These are phyloP conservation scores for Otolemur crassicaudatus DNA, from an alignment of 2,797 vertebrate genomes.

Conservation along the genomic window DNA sequence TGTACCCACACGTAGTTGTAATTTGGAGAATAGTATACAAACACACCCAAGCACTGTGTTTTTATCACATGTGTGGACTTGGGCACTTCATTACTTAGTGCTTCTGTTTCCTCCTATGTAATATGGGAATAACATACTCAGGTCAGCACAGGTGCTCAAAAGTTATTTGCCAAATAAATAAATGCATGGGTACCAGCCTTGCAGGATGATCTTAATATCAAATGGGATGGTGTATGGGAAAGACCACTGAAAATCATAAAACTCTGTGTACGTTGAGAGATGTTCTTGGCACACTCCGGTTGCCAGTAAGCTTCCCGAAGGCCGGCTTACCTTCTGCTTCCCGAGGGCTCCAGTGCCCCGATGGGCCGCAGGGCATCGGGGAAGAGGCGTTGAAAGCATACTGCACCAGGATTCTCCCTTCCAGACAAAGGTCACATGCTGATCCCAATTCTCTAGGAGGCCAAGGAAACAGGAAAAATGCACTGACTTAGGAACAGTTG, in stretches of 20 bases:
- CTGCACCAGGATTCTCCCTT: conserved; percentile 94
- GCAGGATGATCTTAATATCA: neutral
- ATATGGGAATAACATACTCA: neutral
- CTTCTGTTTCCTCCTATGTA: neutral
- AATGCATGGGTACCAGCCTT: neutral
- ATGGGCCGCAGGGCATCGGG: conserved; percentile 95
- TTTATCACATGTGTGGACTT: neutral
- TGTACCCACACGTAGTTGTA: neutral
- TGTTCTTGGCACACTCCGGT: neutral
- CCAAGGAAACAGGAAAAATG: conserved; percentile 91
- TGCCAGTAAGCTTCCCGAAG: neutral
- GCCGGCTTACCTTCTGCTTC: conserved; percentile 96
- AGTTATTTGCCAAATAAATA: neutral
- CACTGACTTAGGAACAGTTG: conserved; percentile 90
- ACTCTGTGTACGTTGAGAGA: neutral
- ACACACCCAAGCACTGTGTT: neutral
- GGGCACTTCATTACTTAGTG: neutral
- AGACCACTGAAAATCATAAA: neutral
- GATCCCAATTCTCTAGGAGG: conserved; percentile 99
- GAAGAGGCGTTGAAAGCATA: conserved; percentile 97
- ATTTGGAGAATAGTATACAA: neutral
- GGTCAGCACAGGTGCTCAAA: neutral
- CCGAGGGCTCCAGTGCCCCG: conserved; percentile 98
- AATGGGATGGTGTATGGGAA: neutral
- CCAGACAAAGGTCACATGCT: conserved; percentile 96